Percentiles rank a stretch among this genome's conserved stretches.
phyloP scores from a whole-genome alignment of 2,888 invertebrate genomes.

The Drosophila neotestacea region DNA sequence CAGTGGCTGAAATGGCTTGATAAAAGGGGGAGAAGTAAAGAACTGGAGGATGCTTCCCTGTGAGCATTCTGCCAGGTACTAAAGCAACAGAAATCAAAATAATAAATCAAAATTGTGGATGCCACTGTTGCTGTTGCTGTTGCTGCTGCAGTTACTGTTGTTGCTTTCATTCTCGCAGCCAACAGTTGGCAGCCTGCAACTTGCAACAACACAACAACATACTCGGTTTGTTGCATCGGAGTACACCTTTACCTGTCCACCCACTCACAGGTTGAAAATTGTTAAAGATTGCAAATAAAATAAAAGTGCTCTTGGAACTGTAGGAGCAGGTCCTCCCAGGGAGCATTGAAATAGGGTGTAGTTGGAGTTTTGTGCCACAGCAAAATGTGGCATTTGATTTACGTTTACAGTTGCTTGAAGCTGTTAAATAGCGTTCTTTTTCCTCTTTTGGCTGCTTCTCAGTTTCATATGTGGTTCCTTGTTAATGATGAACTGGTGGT shows the following conservation, averaged over 20 bases:
- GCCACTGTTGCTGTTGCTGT: constrained; percentile 10
- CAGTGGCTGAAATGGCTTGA: constrained; percentile 32
- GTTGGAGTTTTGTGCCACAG: constrained; percentile 41
- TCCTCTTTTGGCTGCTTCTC: neutral
- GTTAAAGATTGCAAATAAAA: constrained; percentile 62
- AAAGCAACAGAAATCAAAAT: constrained; percentile 73
- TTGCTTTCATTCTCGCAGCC: constrained; percentile 8
- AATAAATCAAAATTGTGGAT: constrained; percentile 72
- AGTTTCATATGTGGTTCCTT: constrained; percentile 8
- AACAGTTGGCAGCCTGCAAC: constrained; percentile 20
- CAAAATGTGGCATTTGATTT: constrained; percentile 74
- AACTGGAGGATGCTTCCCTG: constrained; percentile 1
- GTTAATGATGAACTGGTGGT: constrained; percentile 47
- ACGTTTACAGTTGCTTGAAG: constrained; percentile 66
- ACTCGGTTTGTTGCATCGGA: constrained; percentile 23
- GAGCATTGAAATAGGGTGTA: no score
- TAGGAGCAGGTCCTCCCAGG: neutral
- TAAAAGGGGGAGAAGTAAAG: neutral
- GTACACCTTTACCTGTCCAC: constrained; percentile 4
- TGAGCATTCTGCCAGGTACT: constrained; percentile 61
- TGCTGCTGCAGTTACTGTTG: constrained; percentile 10
- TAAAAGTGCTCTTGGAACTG: constrained; percentile 33
- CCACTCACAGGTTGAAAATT: constrained; percentile 40
- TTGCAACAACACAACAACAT: constrained; percentile 21
- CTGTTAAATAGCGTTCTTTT: constrained; percentile 56